phyloP scores from a whole-genome alignment of 2,888 invertebrate species.

The Ichneumon xanthorius region DNA sequence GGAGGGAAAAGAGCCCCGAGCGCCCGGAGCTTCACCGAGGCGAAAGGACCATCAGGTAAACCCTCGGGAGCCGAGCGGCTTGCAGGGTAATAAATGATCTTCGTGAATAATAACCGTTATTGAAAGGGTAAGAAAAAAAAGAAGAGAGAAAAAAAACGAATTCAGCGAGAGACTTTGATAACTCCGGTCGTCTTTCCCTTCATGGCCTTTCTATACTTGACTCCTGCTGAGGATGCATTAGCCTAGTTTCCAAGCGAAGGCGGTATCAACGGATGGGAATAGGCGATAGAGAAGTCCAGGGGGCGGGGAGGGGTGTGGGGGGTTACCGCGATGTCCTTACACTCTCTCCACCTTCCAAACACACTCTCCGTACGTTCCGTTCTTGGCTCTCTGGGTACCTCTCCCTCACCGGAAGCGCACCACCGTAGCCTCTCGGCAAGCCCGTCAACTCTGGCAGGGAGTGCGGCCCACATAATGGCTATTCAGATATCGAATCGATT shows the following conservation, averaged over 20 bases:
- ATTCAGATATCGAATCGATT: conserved; percentile 81
- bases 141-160: conserved; percentile 1
- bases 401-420: conserved; percentile 49
- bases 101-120: conserved; percentile 78
- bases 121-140: conserved; percentile 67
- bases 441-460: conserved; percentile 62
- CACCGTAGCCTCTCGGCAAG: conserved; percentile 44
- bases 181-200: conserved; percentile 13
- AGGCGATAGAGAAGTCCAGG: conserved; percentile 15
- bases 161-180: conserved; percentile 1
- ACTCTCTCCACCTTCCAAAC: conserved; percentile 46
- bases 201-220: conserved; percentile 11
- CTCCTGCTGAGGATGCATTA: conserved; percentile 73
- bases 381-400: conserved; percentile 13
- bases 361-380: conserved; percentile 18
- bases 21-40: conserved; percentile 49
- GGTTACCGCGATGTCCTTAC: conserved; percentile 22
- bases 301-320: neutral
- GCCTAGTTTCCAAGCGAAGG: conserved; percentile 75
- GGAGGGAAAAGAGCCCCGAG: conserved; percentile 58
- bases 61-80: conserved; percentile 46
- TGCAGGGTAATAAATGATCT: conserved; percentile 73
- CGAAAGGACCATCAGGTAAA: conserved; percentile 57
- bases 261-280: conserved; percentile 29
- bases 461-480: conserved; percentile 75